Evolutionary conservation across 1,140 invertebrate genomes (phyloP).

Genomic region (Achroia grisella): DNA sequence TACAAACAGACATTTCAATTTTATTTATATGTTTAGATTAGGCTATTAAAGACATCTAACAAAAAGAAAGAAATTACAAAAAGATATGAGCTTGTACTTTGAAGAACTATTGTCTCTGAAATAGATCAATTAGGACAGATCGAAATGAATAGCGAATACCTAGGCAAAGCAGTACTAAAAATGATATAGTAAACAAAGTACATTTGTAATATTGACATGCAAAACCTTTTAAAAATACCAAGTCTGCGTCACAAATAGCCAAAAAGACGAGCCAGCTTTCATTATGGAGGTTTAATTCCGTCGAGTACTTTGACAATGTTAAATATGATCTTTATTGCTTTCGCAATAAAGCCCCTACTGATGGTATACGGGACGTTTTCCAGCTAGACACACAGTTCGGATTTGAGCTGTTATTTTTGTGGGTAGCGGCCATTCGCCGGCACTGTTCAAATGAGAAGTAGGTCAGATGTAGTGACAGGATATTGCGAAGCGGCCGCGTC

Average conservation of each 20-base stretch:
- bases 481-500: constrained; percentile 61
- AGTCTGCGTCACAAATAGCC: not conserved
- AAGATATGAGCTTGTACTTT: no score
- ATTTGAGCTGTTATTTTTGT: not conserved
- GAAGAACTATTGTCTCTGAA: no score
- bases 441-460: constrained; percentile 6
- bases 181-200: no score
- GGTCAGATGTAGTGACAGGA: constrained; percentile 38
- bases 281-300: constrained; percentile 56
- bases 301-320: constrained; percentile 40
- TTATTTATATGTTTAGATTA: no score
- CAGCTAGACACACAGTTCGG: constrained; percentile 8
- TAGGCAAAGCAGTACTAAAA: no score
- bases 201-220: no score
- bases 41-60: no score
- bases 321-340: constrained; percentile 61
- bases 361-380: constrained; percentile 21
- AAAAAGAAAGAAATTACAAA: no score
- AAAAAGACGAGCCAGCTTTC: constrained; percentile 43
- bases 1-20: no score
- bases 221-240: no score
- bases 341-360: constrained; percentile 55
- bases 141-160: no score
- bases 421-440: constrained; percentile 4
- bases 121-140: no score